Evolutionary conservation across 2,797 vertebrate genomes (phyloP).

Genomic region (Saxicola maurus): DNA sequence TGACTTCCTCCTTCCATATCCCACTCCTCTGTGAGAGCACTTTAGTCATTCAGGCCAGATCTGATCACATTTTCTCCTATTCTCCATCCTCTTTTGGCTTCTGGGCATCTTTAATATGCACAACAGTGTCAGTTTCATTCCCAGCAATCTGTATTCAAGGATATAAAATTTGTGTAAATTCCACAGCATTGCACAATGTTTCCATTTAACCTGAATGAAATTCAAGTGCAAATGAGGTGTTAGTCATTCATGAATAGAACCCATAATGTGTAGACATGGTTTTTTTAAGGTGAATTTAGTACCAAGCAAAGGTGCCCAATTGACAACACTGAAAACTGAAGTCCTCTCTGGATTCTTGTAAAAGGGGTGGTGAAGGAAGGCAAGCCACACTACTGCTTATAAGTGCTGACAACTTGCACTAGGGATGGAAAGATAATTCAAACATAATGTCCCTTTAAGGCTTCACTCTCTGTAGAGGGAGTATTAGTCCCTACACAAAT

Average conservation of each 20-base stretch:
- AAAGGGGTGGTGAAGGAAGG: background rate
- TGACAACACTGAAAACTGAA: constrained; percentile 21
- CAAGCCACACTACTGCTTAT: background rate
- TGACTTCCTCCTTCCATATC: constrained; percentile 14
- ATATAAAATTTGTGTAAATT: constrained; percentile 67
- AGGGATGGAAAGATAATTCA: constrained; percentile 23
- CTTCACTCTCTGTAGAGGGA: constrained; percentile 13
- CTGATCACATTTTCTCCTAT: constrained; percentile 19
- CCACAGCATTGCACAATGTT: constrained; percentile 60
- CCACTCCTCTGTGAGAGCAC: background rate
- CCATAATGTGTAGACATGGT: constrained; percentile 40
- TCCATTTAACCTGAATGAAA: constrained; percentile 69
- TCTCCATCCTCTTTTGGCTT: constrained; percentile 33
- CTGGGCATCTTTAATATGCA: constrained; percentile 59
- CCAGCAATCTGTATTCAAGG: constrained; percentile 67
- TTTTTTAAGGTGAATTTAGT: constrained; percentile 57
- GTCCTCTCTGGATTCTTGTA: constrained; percentile 1
- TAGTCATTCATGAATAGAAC: constrained; percentile 62
- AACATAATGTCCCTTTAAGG: constrained; percentile 37
- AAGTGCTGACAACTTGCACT: background rate
- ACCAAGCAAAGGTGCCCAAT: constrained; percentile 10
- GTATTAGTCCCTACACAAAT: background rate
- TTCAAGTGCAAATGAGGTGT: constrained; percentile 69
- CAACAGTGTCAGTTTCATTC: constrained; percentile 59
- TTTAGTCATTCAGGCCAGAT: constrained; percentile 13